Evolutionary conservation across 1,140 invertebrate species (phyloP).

Genomic region (Trichogramma pretiosum): DNA sequence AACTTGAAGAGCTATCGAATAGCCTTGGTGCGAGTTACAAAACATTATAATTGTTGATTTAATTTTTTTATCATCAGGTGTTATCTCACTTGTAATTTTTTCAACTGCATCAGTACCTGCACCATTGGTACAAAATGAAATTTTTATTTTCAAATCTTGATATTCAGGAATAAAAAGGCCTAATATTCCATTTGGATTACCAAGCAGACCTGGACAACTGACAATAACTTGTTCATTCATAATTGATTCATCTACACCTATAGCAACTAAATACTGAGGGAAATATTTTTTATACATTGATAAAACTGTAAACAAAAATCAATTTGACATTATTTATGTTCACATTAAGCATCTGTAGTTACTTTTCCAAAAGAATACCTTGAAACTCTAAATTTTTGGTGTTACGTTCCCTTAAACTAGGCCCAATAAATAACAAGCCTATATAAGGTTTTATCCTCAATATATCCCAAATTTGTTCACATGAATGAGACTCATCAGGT

Average conservation of each 20-base stretch:
- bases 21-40: background rate
- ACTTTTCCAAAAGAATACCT: too few relatives aligned
- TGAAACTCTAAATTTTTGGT: background rate
- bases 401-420: background rate
- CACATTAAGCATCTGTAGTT: background rate
- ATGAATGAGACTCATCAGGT: background rate
- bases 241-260: slow-evolving; percentile 1
- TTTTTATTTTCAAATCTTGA: background rate
- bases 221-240: background rate
- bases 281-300: slow-evolving; percentile 1
- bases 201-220: background rate
- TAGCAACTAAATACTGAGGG: background rate
- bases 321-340: background rate
- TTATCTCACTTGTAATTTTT: background rate
- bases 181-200: background rate
- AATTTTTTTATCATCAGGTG: background rate
- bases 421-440: background rate
- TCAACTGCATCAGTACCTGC: too few relatives aligned
- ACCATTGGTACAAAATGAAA: too few relatives aligned
- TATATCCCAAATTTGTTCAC: background rate
- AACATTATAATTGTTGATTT: slow-evolving; percentile 1
- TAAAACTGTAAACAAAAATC: background rate
- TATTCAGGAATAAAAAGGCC: background rate
- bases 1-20: background rate
- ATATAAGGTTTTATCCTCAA: background rate